These are phyloP conservation scores for Chionoecetes opilio DNA, from an alignment of 1,140 invertebrate genomes.

Conservation along the genomic window DNA sequence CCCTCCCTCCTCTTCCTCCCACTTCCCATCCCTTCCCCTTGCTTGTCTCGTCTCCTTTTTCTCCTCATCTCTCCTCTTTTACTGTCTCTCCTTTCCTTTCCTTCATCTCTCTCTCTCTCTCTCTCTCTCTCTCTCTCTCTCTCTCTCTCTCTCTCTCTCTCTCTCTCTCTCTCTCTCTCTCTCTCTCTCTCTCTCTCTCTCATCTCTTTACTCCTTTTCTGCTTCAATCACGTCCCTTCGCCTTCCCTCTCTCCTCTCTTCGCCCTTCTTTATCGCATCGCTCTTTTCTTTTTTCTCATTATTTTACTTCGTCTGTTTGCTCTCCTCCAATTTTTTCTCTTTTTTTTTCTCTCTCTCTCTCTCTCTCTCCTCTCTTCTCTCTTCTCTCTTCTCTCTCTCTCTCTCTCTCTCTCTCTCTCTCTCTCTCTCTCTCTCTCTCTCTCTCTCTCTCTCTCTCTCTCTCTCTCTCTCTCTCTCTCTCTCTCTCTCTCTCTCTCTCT, in stretches of 20 bases:
- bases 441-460: constrained; percentile 27
- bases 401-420: not conserved
- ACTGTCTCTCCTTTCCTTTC: not conserved
- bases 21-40: not conserved
- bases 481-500: too few species aligned
- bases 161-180: constrained; percentile 46
- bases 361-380: not conserved
- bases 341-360: not conserved
- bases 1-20: not conserved
- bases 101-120: constrained; percentile 1
- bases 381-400: not conserved
- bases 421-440: constrained; percentile 25
- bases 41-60: not conserved
- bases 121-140: too few species aligned
- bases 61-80: not conserved
- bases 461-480: not conserved
- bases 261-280: not conserved
- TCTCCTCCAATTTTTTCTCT: not conserved
- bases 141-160: too few species aligned
- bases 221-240: not conserved
- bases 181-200: constrained; percentile 39
- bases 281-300: not conserved
- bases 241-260: not conserved
- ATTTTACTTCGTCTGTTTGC: not conserved
- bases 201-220: too few species aligned